Conservation (phyloP, 2,888 invertebrate genomes). For the Cheilosia vernalis region DNA sequence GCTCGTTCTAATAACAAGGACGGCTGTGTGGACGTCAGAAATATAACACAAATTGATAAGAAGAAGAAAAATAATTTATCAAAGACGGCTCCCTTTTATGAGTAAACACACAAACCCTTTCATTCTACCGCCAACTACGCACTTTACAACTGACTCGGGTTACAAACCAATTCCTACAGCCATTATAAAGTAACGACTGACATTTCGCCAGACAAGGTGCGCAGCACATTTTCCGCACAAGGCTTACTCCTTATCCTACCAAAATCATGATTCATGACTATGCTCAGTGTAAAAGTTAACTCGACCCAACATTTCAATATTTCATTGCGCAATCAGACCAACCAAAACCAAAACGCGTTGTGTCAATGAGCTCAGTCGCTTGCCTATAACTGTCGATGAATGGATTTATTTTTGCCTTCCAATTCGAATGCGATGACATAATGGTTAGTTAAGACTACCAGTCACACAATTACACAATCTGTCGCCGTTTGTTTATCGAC, state of each 20-base stretch:
- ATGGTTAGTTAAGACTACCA: slow-evolving; percentile 13
- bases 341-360: not conserved
- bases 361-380: slow-evolving; percentile 29
- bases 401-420: slow-evolving; percentile 1
- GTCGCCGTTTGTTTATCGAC: slow-evolving; percentile 17
- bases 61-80: too few relatives aligned
- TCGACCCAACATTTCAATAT: not conserved
- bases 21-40: too few relatives aligned
- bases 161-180: too few relatives aligned
- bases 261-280: not conserved
- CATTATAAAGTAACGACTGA: too few relatives aligned
- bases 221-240: not conserved
- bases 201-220: not conserved
- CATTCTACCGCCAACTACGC: too few relatives aligned
- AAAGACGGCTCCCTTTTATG: too few relatives aligned
- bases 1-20: too few relatives aligned
- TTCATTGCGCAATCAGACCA: not conserved
- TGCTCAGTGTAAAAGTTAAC: not conserved
- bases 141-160: too few relatives aligned
- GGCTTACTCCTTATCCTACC: not conserved
- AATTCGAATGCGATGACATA: slow-evolving; percentile 49
- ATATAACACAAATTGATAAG: too few relatives aligned
- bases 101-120: too few relatives aligned
- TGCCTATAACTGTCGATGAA: slow-evolving; percentile 25
- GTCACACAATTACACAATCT: slow-evolving; percentile 20